phyloP scores from a whole-genome alignment of 2,797 vertebrate genomes.

The Loriculus beryllinus region DNA sequence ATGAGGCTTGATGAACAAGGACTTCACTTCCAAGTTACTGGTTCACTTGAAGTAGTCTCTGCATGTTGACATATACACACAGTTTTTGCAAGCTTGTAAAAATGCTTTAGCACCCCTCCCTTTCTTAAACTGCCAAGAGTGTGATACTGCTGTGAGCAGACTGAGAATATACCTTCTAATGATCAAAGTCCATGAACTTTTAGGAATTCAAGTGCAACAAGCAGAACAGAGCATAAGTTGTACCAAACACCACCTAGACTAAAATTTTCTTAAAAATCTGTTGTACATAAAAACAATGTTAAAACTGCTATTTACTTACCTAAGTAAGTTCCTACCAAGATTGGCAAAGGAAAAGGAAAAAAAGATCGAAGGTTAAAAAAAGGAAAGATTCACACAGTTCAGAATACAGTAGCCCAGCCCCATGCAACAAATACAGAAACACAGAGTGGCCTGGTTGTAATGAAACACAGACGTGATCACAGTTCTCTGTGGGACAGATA shows the following conservation, averaged over 20 bases:
- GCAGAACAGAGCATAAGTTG: neutral
- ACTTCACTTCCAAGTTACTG: neutral
- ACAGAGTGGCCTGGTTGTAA: neutral
- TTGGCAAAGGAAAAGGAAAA: conserved; percentile 53
- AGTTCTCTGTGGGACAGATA: neutral
- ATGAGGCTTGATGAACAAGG: neutral
- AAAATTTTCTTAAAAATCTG: neutral
- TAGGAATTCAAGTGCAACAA: neutral
- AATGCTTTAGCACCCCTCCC: neutral
- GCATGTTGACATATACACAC: neutral
- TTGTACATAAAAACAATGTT: neutral
- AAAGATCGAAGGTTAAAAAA: conserved; percentile 44
- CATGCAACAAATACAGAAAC: conserved; percentile 42
- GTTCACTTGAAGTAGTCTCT: neutral
- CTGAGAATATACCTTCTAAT: neutral
- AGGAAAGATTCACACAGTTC: neutral
- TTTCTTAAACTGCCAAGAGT: neutral
- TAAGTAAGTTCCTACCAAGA: conserved; percentile 77
- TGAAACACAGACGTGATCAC: neutral
- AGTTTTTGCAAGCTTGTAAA: neutral
- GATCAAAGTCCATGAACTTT: neutral
- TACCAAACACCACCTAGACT: neutral
- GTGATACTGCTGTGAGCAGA: neutral
- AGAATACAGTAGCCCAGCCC: conserved; percentile 40
- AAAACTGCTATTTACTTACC: conserved; percentile 74